Evolutionary conservation across 2,888 invertebrate genomes (phyloP), one percentile per base, ranked within the genome.

Genomic region (Resseliella maxima): DNA sequence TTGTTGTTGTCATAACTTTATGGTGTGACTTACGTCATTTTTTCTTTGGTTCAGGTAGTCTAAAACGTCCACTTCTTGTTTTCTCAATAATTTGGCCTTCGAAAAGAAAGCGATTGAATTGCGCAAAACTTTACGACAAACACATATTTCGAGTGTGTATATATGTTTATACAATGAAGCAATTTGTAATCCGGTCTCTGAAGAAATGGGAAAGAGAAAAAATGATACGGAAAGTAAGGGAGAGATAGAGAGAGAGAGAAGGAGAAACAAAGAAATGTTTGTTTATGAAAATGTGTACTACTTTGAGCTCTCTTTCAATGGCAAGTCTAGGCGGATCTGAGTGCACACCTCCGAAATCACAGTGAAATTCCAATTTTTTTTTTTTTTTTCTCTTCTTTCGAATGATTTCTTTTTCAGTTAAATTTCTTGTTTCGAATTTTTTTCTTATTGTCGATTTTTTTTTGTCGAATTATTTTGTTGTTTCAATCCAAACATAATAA

Each of bases 41-140:
- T 24, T 50, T 18, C 15, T 50, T 24, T 59, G 2, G 0, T 59
- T 83, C 83, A 83, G 83, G 83, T 83, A 83, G 83, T 6, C n/a
- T n/a, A n/a, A n/a, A n/a, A 21, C n/a, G 38, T 38, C 83, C 10
- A 83, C 83, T 83, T 72, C 31, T 72, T 50, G 8, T 41, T 12
- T 41, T 41, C 41, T 41, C 12, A 3, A 72, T 3, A 1, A 21
- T 6, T 83, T 83, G 83, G 83, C 83, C 83, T 83, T 83, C 83
- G 83, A 83, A 83, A 83, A 83, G 83, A 83, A 83, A 83, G 83
- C n/a, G 83, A 72, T 72, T 35, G 72, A 38, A 83, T 83, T 83
- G 83, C 83, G 83, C 38, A 83, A 83, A 83, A 83, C 72, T 18
- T 72, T 72, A 31, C 72, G 0, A 15, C 31, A 2, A 15, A 72